A percentile compares a stretch with the other conserved stretches of the same genome.
These are phyloP conservation scores for Mirounga angustirostris DNA, from an alignment of 2,113 vertebrate genomes.

Conservation along the genomic window DNA sequence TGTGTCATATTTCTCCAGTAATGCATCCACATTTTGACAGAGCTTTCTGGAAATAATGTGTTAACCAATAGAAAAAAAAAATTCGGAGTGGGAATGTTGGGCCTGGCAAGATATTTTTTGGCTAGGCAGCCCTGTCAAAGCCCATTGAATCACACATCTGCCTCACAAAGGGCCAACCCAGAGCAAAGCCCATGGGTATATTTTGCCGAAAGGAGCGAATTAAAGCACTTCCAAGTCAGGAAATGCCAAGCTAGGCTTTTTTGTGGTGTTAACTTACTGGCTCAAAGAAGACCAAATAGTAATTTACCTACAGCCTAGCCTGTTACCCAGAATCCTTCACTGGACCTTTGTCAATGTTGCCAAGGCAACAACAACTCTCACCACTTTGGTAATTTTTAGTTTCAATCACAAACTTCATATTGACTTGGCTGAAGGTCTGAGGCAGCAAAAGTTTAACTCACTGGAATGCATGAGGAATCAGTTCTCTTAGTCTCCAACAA, in stretches of 20 bases:
- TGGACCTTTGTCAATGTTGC: conserved; percentile 61
- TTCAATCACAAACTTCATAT: conserved; percentile 61
- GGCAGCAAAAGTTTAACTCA: neutral
- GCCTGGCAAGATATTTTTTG: conserved; percentile 40
- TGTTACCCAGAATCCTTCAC: conserved; percentile 61
- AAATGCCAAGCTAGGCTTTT: conserved; percentile 70
- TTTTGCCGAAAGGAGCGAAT: conserved; percentile 65
- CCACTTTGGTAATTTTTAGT: conserved; percentile 44
- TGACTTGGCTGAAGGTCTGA: conserved; percentile 40
- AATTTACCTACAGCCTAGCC: conserved; percentile 62
- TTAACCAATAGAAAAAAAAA: conserved; percentile 53
- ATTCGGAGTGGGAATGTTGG: neutral
- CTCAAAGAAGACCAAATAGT: conserved; percentile 57
- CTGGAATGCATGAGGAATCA: neutral
- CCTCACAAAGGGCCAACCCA: conserved; percentile 56
- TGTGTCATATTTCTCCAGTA: neutral
- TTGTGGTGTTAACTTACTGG: conserved; percentile 71
- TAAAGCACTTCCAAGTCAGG: conserved; percentile 76
- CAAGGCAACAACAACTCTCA: conserved; percentile 54
- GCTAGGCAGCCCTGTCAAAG: conserved; percentile 60
- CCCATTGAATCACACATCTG: conserved; percentile 64
- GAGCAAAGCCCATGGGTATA: conserved; percentile 46
- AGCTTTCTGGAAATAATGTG: conserved; percentile 58
- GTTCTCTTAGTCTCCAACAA: neutral
- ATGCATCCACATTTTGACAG: conserved; percentile 54